A percentile compares a stretch with the other conserved stretches of the same genome.
Conservation (phyloP, 2,113 vertebrate genomes). For the Ivindomyrus marchei region DNA sequence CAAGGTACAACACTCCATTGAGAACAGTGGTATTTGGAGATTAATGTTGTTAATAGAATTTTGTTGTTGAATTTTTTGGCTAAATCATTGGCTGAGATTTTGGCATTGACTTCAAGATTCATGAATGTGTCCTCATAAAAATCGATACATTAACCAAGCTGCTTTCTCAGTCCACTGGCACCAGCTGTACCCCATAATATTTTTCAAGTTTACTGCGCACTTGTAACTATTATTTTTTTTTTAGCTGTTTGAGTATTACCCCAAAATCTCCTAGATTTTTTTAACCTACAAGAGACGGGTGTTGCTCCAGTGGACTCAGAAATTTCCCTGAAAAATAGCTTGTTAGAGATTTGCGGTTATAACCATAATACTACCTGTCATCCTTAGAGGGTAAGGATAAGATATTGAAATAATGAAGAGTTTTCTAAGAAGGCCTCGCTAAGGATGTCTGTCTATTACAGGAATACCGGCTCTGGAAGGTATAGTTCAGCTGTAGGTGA, state of each 20-base stretch:
- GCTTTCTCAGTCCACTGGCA: neutral
- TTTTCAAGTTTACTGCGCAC: neutral
- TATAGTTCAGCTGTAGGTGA: conserved; percentile 19
- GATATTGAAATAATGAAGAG: neutral
- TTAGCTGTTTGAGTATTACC: neutral
- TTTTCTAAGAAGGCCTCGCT: neutral
- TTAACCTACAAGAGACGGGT: neutral
- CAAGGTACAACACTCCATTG: neutral
- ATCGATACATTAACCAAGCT: neutral
- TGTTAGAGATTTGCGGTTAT: neutral
- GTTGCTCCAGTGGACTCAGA: neutral
- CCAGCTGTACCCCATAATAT: neutral
- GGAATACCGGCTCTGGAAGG: conserved; percentile 25
- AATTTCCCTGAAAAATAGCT: neutral
- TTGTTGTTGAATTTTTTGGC: neutral
- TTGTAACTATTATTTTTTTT: neutral
- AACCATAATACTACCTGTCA: neutral
- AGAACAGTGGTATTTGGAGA: neutral
- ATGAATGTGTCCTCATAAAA: neutral
- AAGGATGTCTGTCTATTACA: neutral
- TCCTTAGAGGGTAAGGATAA: neutral
- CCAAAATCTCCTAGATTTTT: neutral
- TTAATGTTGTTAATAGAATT: neutral
- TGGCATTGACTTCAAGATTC: neutral
- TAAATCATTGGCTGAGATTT: neutral